phyloP scores from a whole-genome alignment of 2,888 invertebrate genomes.

The Ashinkailepas kermadecensis region DNA sequence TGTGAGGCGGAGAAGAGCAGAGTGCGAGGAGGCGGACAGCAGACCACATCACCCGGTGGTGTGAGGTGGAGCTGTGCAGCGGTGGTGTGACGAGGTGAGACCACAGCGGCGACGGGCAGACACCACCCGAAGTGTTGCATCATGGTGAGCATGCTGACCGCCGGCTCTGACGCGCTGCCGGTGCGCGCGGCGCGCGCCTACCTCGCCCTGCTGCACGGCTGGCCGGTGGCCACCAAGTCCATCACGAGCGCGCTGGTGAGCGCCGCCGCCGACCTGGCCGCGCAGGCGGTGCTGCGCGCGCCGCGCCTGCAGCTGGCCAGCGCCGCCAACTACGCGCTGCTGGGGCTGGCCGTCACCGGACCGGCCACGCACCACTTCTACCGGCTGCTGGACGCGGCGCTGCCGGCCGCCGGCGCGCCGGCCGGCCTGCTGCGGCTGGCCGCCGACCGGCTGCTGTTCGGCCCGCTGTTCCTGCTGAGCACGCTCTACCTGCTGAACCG shows the following conservation, averaged over 20 bases:
- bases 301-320: not conserved
- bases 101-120: too few relatives aligned
- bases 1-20: too few relatives aligned
- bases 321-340: conserved; percentile 1
- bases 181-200: not conserved
- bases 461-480: conserved; percentile 27
- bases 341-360: conserved; percentile 28
- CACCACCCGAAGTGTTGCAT: too few relatives aligned
- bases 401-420: conserved; percentile 17
- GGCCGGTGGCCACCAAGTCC: not conserved
- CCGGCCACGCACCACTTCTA: conserved; percentile 30
- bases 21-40: too few relatives aligned
- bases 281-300: not conserved
- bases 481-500: conserved; percentile 28
- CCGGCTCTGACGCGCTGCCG: not conserved
- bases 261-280: not conserved
- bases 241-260: not conserved
- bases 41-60: too few relatives aligned
- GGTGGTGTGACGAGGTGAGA: too few relatives aligned
- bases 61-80: too few relatives aligned
- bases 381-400: conserved; percentile 26
- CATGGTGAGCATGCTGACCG: not conserved
- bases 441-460: conserved; percentile 28
- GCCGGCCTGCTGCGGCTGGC: conserved; percentile 27
- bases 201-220: not conserved